phyloP scores from a whole-genome alignment of 2,113 vertebrate genomes.

The Cyprinus carpio region DNA sequence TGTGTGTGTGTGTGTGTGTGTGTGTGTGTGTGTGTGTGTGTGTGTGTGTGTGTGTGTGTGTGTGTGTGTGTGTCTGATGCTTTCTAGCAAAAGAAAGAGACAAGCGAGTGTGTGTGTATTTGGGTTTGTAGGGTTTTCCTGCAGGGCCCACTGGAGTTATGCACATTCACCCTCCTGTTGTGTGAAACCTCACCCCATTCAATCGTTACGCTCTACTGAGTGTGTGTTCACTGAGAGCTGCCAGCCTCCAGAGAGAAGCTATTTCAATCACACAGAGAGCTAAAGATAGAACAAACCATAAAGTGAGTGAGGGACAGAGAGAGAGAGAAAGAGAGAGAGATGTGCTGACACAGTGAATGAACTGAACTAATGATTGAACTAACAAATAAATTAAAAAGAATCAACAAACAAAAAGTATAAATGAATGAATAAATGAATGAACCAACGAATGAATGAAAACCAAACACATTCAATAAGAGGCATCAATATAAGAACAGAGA shows the following conservation, averaged over 20 bases:
- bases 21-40: neutral
- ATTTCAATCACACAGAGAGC: conserved; percentile 33
- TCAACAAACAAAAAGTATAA: too few relatives aligned
- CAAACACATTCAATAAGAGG: too few relatives aligned
- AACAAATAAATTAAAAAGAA: too few relatives aligned
- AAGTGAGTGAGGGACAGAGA: neutral
- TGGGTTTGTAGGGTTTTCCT: conserved; percentile 14
- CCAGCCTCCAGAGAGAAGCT: conserved; percentile 2
- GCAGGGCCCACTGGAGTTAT: conserved; percentile 10
- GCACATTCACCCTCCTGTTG: conserved; percentile 8
- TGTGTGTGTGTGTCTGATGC: neutral
- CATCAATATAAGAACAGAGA: too few relatives aligned
- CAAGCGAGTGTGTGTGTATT: neutral
- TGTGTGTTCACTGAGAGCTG: neutral
- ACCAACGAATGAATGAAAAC: too few relatives aligned
- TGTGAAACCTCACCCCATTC: neutral
- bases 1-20: neutral
- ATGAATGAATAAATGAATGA: too few relatives aligned
- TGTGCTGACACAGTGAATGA: too few relatives aligned
- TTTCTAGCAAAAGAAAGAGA: neutral
- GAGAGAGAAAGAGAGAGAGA: too few relatives aligned
- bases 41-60: neutral
- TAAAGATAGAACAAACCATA: conserved; percentile 4
- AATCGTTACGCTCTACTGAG: neutral
- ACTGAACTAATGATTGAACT: too few relatives aligned